Base-by-base conservation (phyloP, 2,888 invertebrate species). In the Dugesia japonica region DNA sequence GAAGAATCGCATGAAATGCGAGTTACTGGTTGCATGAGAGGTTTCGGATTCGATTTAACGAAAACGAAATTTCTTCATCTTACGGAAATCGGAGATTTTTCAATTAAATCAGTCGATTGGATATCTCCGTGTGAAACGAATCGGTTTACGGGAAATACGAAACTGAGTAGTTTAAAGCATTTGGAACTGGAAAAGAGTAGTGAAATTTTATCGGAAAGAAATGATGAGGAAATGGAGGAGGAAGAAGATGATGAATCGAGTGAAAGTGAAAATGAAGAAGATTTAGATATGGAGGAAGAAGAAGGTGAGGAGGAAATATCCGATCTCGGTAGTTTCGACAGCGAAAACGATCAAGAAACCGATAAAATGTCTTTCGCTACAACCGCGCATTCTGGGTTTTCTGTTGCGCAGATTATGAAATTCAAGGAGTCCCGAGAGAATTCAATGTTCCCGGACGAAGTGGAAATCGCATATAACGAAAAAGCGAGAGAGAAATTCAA, bases 371-470 rank as follows among this genome's bases (percentile, higher is more conserved):
- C 23, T 15, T 26, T 20, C 71, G 26, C 26, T 13, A 71, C 71
- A n/a, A 71, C 71, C 23, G 26, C 23, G 7, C 38, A 38, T 17
- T 9, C 9, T 13, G 71, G 71, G 9, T 71, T 15, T 26, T 71
- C 71, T 7, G n/a, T n/a, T 15, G 75, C 75, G n/a, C 75, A 75
- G 23, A 23, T 75, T 17, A n/a, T 20, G 27, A 75, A 75, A 73
- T 75, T 75, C 26, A 28, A 71, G 7, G 74, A 75, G 7, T 20
- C 75, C 9, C 74, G 75, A 74, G 26, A n/a, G 13, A 71, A 75
- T n/a, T 20, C 23, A 73, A 56, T 23, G 26, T 75, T 75, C 20
- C 75, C 75, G 4, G 75, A 75, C 71, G 75, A 75, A 28, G 75
- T 75, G 28, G 71, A 73, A 26, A 26, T 71, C 1, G 33, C 71